These are phyloP conservation scores for Styela plicata DNA, from an alignment of 23 tunicate genomes.

Conservation along the genomic window DNA sequence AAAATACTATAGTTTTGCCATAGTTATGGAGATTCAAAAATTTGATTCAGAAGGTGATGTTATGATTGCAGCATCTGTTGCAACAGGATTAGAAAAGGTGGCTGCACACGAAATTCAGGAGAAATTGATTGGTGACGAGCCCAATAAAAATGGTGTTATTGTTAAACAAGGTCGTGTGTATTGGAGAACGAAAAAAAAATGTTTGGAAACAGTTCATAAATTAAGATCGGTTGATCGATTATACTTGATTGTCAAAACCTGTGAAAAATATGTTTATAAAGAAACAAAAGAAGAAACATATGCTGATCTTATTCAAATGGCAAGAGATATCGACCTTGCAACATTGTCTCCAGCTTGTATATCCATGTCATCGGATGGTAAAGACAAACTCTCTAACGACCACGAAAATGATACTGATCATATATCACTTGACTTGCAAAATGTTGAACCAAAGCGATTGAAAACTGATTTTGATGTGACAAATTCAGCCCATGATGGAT, in stretches of 20 bases:
- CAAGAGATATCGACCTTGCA: conserved; percentile 27
- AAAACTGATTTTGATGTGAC: background rate
- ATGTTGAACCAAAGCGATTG: background rate
- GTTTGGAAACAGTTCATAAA: conserved; percentile 37
- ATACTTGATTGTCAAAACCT: conserved; percentile 45
- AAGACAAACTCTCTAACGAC: conserved; percentile 7
- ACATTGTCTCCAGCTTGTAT: too few species aligned
- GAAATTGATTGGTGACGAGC: conserved; percentile 14
- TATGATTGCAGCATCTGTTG: conserved; percentile 65
- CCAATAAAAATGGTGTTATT: background rate
- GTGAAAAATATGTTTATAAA: conserved; percentile 48
- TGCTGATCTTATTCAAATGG: conserved; percentile 34
- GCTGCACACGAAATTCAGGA: conserved; percentile 61
- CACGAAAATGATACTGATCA: background rate
- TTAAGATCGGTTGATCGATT: conserved; percentile 79
- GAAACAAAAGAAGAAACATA: conserved; percentile 41
- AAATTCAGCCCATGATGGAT: background rate
- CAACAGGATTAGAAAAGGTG: conserved; percentile 66
- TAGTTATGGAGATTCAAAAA: background rate
- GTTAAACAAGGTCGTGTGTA: conserved; percentile 72
- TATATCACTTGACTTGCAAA: background rate
- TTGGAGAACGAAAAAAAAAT: conserved; percentile 30
- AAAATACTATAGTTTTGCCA: too few species aligned
- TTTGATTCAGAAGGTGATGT: conserved; percentile 13
- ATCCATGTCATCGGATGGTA: conserved; percentile 53